A percentile compares a stretch with the other conserved stretches of the same genome.
phyloP scores from a whole-genome alignment of 2,113 vertebrate genomes.

The Ceyx melanurus region DNA sequence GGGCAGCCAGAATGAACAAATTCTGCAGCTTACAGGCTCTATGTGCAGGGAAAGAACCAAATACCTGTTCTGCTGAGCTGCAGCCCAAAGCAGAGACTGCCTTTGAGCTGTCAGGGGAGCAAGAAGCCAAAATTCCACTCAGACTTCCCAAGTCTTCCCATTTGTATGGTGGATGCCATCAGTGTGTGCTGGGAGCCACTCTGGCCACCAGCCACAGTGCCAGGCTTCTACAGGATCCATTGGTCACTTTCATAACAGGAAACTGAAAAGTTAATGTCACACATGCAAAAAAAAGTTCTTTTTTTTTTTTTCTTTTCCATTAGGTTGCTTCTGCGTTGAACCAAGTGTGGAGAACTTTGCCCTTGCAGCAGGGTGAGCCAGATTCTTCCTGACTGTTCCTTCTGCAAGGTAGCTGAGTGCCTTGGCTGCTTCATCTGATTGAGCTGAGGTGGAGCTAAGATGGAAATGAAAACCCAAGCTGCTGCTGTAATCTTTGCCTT shows the following conservation, averaged over 20 bases:
- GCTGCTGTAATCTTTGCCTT: constrained; percentile 39
- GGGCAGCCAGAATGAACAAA: background rate
- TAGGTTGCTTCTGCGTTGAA: background rate
- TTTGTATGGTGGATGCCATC: background rate
- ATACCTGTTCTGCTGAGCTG: background rate
- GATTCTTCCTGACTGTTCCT: background rate
- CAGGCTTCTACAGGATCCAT: background rate
- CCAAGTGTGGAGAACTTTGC: background rate
- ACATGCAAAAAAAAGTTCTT: background rate
- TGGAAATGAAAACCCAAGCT: constrained; percentile 6
- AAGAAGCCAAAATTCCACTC: background rate
- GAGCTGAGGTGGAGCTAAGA: constrained; percentile 1
- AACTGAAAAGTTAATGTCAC: background rate
- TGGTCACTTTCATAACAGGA: background rate
- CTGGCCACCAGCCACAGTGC: background rate
- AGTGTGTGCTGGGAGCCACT: background rate
- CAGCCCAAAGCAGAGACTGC: background rate
- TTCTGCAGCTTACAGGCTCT: background rate
- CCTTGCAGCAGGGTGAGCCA: background rate
- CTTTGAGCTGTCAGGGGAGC: background rate
- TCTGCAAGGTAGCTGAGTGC: background rate
- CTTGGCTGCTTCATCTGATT: background rate
- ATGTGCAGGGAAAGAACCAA: background rate
- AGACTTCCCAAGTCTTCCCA: background rate
- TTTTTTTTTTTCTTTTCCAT: background rate